phyloP scores from a whole-genome alignment of 2,888 invertebrate species.

The Scaeva pyrastri region DNA sequence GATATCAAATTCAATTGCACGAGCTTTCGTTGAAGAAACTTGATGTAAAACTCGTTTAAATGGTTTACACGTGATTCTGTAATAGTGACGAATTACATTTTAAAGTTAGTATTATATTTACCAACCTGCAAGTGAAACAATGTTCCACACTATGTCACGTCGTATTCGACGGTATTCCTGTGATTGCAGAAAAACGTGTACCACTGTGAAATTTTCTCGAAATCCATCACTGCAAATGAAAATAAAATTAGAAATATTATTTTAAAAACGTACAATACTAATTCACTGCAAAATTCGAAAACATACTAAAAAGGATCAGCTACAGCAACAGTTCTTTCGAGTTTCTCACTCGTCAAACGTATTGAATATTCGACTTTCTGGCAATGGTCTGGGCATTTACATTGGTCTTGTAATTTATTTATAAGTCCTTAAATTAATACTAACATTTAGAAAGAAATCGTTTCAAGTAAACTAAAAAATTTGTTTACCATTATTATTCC shows the following conservation, averaged over 20 bases:
- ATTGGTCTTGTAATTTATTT: slow-evolving; percentile 53
- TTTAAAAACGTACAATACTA: background rate
- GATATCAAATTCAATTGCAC: too few species aligned
- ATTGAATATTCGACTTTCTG: slow-evolving; percentile 79
- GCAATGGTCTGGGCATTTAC: slow-evolving; percentile 80
- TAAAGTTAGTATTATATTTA: too few species aligned
- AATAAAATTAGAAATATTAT: background rate
- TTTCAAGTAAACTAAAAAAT: background rate
- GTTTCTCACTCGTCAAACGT: slow-evolving; percentile 77
- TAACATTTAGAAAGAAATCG: background rate
- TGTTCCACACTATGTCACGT: slow-evolving; percentile 53
- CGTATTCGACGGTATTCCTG: slow-evolving; percentile 41
- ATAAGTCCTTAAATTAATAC: slow-evolving; percentile 19
- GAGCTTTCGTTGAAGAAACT: too few species aligned
- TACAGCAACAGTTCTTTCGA: slow-evolving; percentile 77
- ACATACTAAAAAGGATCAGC: slow-evolving; percentile 82
- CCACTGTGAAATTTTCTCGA: slow-evolving; percentile 78
- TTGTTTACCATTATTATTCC: slow-evolving; percentile 82
- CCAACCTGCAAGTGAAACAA: slow-evolving; percentile 44
- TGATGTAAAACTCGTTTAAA: too few species aligned
- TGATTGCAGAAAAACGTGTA: slow-evolving; percentile 79
- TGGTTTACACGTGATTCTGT: too few species aligned
- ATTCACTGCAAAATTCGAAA: background rate
- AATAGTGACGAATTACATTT: too few species aligned
- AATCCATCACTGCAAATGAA: slow-evolving; percentile 78